Evolutionary conservation across 2,797 vertebrate species (phyloP).

Genomic region (Strix occidentalis): DNA sequence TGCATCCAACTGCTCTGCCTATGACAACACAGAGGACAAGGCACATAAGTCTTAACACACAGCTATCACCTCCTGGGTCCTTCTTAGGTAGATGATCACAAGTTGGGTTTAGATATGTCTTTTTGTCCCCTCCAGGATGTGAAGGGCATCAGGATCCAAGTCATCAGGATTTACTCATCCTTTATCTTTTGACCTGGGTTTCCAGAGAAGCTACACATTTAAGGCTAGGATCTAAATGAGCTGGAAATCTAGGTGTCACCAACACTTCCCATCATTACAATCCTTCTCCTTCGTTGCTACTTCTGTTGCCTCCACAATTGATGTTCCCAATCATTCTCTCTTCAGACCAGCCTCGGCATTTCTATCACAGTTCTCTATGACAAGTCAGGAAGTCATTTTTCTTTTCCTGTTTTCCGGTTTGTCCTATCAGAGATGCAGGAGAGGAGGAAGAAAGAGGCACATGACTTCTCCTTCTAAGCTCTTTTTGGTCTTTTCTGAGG

Average conservation of each 20-base stretch:
- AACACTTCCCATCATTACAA: background rate
- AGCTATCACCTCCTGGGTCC: background rate
- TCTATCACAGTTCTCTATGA: background rate
- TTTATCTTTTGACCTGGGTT: background rate
- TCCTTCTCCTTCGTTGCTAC: background rate
- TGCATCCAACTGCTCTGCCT: background rate
- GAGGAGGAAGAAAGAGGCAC: background rate
- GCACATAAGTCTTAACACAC: too few relatives aligned
- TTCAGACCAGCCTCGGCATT: background rate
- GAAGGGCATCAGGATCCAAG: background rate
- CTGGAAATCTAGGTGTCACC: background rate
- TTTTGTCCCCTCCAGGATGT: background rate
- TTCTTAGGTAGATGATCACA: background rate
- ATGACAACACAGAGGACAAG: background rate
- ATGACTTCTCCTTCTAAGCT: background rate
- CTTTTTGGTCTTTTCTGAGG: background rate
- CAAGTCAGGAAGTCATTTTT: background rate
- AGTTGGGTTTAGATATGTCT: background rate
- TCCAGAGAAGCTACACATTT: background rate
- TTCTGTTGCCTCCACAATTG: background rate
- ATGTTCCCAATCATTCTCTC: background rate
- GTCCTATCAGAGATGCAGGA: background rate
- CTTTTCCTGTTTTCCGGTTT: background rate
- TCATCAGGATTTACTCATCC: background rate
- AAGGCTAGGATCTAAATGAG: too few relatives aligned